phyloP scores from a whole-genome alignment of 2,797 vertebrate species.

The Carapus acus region DNA sequence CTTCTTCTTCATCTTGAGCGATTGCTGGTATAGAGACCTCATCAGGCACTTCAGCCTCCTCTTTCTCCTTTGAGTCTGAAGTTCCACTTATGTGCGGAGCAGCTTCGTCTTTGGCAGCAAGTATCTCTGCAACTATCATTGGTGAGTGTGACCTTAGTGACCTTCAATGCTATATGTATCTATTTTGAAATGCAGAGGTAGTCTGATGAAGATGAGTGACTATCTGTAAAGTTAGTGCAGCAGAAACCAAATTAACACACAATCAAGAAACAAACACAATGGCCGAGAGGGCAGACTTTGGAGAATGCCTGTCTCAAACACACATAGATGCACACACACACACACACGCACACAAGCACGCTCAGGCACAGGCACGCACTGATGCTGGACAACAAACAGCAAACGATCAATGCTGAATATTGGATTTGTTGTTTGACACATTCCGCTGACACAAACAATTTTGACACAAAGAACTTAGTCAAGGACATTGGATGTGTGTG shows the following conservation, averaged over 20 bases:
- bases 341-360: background rate
- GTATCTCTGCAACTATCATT: conserved; percentile 70
- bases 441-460: conserved; percentile 1
- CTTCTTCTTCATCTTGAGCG: conserved; percentile 32
- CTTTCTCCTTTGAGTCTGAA: conserved; percentile 21
- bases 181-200: conserved; percentile 14
- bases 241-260: conserved; percentile 21
- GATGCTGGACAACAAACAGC: conserved; percentile 17
- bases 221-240: conserved; percentile 8
- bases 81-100: conserved; percentile 28
- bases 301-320: conserved; percentile 6
- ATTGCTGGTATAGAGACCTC: conserved; percentile 20
- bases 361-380: conserved; percentile 25
- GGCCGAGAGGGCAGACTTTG: background rate
- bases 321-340: conserved; percentile 17
- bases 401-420: conserved; percentile 8
- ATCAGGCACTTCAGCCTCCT: conserved; percentile 24
- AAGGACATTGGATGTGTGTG: too few species aligned
- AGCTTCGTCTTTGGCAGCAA: conserved; percentile 48
- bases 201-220: conserved; percentile 22
- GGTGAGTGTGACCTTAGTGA: conserved; percentile 46
- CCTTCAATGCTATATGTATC: conserved; percentile 21
- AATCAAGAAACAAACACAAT: conserved; percentile 7
- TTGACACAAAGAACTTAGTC: conserved; percentile 18
- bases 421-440: conserved; percentile 14